Percentiles rank a stretch among this genome's conserved stretches.
phyloP scores from a whole-genome alignment of 1,140 invertebrate genomes.

The Sesamia nonagrioides region DNA sequence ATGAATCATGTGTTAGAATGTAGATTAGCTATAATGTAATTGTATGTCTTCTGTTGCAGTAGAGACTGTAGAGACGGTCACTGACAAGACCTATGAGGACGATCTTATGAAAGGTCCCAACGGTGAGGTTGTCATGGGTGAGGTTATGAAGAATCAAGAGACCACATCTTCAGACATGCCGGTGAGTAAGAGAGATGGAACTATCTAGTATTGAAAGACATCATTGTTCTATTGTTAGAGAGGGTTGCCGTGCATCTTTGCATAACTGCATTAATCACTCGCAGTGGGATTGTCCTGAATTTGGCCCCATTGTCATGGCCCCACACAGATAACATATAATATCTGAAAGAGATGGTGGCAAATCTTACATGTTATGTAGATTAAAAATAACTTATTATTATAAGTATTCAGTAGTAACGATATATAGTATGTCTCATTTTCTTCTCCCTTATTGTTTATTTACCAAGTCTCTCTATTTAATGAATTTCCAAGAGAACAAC shows the following conservation, averaged over 20 bases:
- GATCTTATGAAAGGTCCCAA: slow-evolving; percentile 84
- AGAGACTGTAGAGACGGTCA: slow-evolving; percentile 82
- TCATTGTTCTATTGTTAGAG: neutral
- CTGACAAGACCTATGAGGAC: slow-evolving; percentile 80
- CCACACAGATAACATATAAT: too few relatives aligned
- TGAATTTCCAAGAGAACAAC: neutral
- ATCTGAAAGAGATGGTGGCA: neutral
- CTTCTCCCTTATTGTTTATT: neutral
- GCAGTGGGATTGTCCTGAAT: neutral
- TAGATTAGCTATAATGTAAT: neutral
- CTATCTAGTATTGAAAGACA: neutral
- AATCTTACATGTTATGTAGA: neutral
- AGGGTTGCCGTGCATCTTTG: neutral
- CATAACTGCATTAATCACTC: neutral
- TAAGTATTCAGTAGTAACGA: too few relatives aligned
- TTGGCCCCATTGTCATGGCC: neutral
- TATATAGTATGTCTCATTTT: neutral
- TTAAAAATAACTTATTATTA: too few relatives aligned
- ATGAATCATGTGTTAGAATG: slow-evolving; percentile 12
- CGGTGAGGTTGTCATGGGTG: slow-evolving; percentile 83
- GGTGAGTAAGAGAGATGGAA: slow-evolving; percentile 59
- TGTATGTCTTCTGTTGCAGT: slow-evolving; percentile 69
- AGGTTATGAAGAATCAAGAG: slow-evolving; percentile 84
- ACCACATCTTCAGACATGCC: slow-evolving; percentile 80
- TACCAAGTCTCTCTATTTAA: slow-evolving; percentile 10